Evolutionary conservation across 2,113 vertebrate species (phyloP).

Genomic region (Halichoerus grypus): DNA sequence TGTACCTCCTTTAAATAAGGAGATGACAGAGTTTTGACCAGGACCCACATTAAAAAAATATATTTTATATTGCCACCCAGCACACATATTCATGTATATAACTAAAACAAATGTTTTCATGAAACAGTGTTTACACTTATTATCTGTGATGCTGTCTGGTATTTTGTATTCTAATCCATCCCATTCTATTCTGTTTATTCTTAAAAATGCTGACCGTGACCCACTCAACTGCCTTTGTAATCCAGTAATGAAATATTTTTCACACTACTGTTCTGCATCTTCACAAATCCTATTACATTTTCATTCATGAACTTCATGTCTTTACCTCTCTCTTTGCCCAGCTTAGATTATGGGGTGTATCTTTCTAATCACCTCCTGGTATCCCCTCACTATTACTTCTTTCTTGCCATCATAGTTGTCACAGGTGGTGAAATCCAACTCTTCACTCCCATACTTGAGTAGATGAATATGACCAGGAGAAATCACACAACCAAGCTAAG

Average conservation of each 20-base stretch:
- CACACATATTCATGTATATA: not conserved
- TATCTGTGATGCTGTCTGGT: not conserved
- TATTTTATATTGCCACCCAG: not conserved
- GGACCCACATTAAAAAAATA: not conserved
- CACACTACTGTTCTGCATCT: not conserved
- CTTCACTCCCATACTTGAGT: not conserved
- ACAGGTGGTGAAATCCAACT: not conserved
- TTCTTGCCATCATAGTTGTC: not conserved
- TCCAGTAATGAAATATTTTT: not conserved
- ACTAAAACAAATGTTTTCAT: not conserved
- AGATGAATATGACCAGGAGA: not conserved
- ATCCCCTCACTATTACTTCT: not conserved
- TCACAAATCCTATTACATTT: not conserved
- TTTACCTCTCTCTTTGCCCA: not conserved
- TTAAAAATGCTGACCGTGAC: not conserved
- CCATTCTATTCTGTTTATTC: not conserved
- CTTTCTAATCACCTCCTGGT: not conserved
- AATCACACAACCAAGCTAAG: not conserved
- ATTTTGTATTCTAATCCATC: not conserved
- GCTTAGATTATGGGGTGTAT: not conserved
- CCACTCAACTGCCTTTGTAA: not conserved
- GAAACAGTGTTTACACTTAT: not conserved
- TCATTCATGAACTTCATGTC: not conserved
- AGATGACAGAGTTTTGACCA: not conserved
- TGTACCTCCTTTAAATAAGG: not conserved